Percentiles rank a stretch among this genome's conserved stretches.
Evolutionary conservation across 2,888 invertebrate species (phyloP).

Genomic region (Amphipyra berbera): DNA sequence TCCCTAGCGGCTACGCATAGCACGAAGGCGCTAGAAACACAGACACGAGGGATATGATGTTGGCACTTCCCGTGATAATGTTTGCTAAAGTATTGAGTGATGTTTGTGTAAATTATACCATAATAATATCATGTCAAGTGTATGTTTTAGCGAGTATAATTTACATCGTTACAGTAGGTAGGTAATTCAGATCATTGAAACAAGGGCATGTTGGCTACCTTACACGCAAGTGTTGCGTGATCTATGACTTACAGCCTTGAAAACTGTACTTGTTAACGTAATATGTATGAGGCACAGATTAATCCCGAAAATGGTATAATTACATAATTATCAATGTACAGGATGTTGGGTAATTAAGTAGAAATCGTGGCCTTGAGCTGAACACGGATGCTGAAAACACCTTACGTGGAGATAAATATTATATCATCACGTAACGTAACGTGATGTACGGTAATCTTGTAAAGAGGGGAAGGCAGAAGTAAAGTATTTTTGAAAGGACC

Average conservation of each 20-base stretch:
- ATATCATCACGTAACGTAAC: not conserved
- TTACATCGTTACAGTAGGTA: not conserved
- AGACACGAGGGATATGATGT: too few relatives aligned
- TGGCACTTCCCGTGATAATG: too few relatives aligned
- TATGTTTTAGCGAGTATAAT: too few relatives aligned
- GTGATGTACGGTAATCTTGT: too few relatives aligned
- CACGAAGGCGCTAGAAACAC: too few relatives aligned
- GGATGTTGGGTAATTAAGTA: conserved; percentile 25
- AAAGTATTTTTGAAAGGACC: too few relatives aligned
- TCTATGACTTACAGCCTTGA: conserved; percentile 23
- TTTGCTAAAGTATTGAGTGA: too few relatives aligned
- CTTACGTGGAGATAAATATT: conserved; percentile 24
- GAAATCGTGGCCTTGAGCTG: conserved; percentile 44
- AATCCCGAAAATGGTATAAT: conserved; percentile 36
- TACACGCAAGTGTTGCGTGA: conserved; percentile 33
- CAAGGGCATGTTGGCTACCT: conserved; percentile 12
- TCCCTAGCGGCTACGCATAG: too few relatives aligned
- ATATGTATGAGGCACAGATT: conserved; percentile 18
- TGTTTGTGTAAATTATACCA: too few relatives aligned
- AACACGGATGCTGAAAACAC: conserved; percentile 13
- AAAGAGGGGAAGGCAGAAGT: not conserved
- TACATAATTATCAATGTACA: conserved; percentile 10
- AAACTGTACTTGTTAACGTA: conserved; percentile 15
- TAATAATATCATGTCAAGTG: too few relatives aligned
- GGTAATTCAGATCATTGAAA: conserved; percentile 10